Percentiles rank a stretch among this genome's conserved stretches.
Conservation (phyloP, 2,797 vertebrate species). For the Discoglossus pictus region DNA sequence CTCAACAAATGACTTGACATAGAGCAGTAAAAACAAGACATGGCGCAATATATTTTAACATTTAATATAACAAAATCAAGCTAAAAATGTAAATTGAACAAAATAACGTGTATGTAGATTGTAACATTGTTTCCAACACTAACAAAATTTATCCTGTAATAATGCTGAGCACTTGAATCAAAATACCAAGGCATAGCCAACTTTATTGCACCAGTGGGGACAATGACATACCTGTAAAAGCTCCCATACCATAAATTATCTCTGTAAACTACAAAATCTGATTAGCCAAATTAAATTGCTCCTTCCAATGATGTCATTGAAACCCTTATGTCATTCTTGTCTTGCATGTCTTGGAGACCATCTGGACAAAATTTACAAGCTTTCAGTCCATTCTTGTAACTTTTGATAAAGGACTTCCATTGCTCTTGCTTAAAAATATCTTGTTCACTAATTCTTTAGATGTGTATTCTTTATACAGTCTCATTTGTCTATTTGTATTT, state of each 20-base stretch:
- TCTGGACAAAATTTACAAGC: slow-evolving; percentile 47
- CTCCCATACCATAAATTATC: slow-evolving; percentile 39
- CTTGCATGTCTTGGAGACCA: slow-evolving; percentile 40
- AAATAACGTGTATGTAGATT: too few species aligned
- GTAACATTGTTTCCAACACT: too few species aligned
- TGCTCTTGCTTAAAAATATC: slow-evolving; percentile 1
- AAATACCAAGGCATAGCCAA: slow-evolving; percentile 30
- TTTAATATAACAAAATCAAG: too few species aligned
- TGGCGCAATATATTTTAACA: too few species aligned
- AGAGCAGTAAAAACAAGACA: too few species aligned
- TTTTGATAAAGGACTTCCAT: neutral
- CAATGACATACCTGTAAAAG: slow-evolving; percentile 44
- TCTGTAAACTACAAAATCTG: slow-evolving; percentile 37
- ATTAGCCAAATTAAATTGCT: slow-evolving; percentile 45
- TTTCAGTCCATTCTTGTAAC: slow-evolving; percentile 11
- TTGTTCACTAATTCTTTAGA: slow-evolving; percentile 27
- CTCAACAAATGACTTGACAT: too few species aligned
- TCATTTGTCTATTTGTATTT: slow-evolving; percentile 12
- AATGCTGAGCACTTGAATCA: too few species aligned
- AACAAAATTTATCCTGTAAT: too few species aligned
- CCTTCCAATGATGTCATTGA: slow-evolving; percentile 40
- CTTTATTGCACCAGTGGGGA: slow-evolving; percentile 47
- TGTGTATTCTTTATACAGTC: neutral
- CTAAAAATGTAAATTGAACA: too few species aligned
- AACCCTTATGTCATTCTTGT: slow-evolving; percentile 37